Evolutionary conservation across 64 coral and sea anemone species (phyloP).

Genomic region (Dendronephthya gigantea): DNA sequence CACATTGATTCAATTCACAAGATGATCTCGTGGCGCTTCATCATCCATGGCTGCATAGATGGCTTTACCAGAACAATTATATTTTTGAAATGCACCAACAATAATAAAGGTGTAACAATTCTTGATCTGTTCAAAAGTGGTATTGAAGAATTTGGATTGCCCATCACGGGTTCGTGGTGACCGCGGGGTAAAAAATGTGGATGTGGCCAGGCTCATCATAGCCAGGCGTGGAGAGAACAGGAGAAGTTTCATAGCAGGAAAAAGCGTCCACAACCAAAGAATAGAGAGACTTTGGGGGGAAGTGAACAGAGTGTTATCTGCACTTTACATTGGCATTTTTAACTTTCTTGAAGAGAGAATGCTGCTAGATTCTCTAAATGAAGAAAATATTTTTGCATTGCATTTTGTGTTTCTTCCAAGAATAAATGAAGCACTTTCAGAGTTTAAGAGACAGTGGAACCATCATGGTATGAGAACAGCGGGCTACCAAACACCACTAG

Average conservation of each 20-base stretch:
- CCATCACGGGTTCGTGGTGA: background rate
- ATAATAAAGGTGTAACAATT: background rate
- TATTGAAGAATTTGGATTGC: background rate
- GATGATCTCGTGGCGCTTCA: background rate
- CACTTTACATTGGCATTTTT: background rate
- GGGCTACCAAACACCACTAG: background rate
- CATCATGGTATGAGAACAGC: background rate
- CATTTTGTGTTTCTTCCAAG: background rate
- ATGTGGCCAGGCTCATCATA: background rate
- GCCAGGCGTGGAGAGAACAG: background rate
- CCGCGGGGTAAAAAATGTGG: background rate
- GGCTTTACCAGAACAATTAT: background rate
- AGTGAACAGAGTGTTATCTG: background rate
- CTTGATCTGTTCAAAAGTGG: background rate
- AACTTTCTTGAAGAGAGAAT: background rate
- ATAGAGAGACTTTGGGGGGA: background rate
- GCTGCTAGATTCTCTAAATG: background rate
- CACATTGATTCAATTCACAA: constrained; percentile 7
- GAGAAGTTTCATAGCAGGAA: background rate
- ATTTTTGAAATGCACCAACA: background rate
- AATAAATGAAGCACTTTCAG: background rate
- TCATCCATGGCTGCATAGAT: background rate
- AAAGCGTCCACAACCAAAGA: background rate
- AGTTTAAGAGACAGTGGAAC: background rate
- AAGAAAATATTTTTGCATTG: background rate